A percentile compares a stretch with the other conserved stretches of the same genome.
Conservation (phyloP, 2,797 vertebrate genomes). For the Halcyon chelicuti region DNA sequence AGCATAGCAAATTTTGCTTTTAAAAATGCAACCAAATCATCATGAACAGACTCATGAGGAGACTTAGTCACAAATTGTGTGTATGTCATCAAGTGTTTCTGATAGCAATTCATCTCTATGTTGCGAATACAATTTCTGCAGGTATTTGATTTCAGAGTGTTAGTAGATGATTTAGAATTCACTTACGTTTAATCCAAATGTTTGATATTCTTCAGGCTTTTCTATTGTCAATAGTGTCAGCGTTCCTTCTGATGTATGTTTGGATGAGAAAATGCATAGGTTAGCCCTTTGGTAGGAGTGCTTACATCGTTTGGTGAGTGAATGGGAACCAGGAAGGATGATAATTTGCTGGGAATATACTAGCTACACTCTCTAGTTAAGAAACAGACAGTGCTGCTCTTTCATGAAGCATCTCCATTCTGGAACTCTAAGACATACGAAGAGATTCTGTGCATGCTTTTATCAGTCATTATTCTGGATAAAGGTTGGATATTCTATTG, state of each 20-base stretch:
- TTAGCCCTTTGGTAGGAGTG: background rate
- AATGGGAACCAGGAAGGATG: background rate
- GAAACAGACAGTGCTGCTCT: background rate
- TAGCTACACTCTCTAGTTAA: background rate
- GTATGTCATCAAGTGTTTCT: background rate
- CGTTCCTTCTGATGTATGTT: background rate
- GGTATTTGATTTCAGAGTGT: background rate
- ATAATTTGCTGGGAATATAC: background rate
- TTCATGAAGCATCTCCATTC: background rate
- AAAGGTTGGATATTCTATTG: background rate
- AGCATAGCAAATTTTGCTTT: background rate
- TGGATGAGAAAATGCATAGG: background rate
- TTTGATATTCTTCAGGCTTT: background rate
- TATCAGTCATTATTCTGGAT: background rate
- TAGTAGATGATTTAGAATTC: background rate
- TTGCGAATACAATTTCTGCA: background rate
- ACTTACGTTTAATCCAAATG: background rate
- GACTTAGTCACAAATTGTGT: background rate
- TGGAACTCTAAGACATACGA: background rate
- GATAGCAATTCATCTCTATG: background rate
- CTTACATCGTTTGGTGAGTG: background rate
- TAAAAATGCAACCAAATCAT: background rate
- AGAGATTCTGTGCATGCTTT: background rate
- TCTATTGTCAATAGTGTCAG: background rate
- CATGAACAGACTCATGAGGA: background rate